Evolutionary conservation across 2,797 vertebrate species (phyloP).

Genomic region (Manis crassicaudata): DNA sequence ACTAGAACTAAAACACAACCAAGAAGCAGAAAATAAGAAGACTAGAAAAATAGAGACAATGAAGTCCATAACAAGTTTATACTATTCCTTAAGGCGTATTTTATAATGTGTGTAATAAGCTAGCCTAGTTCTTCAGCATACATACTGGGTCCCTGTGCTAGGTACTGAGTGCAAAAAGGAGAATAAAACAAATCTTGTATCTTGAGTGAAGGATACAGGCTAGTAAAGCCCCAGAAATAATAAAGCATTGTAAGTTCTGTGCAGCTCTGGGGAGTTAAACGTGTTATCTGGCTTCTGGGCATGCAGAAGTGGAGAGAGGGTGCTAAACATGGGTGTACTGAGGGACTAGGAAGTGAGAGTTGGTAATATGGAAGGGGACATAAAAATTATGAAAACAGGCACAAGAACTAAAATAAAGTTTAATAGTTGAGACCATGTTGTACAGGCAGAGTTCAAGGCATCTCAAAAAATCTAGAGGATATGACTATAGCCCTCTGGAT

Average conservation of each 20-base stretch:
- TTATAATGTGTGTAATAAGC: not conserved
- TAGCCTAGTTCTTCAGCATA: not conserved
- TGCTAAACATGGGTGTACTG: not conserved
- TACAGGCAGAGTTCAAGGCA: not conserved
- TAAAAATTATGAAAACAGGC: not conserved
- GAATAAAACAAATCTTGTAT: not conserved
- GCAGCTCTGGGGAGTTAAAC: not conserved
- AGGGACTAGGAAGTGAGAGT: not conserved
- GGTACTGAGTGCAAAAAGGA: not conserved
- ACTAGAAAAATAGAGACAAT: not conserved
- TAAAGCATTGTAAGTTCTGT: not conserved
- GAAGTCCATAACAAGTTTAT: not conserved
- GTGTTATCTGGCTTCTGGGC: not conserved
- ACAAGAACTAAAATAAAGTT: not conserved
- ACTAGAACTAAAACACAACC: not conserved
- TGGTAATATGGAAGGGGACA: not conserved
- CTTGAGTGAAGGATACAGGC: not conserved
- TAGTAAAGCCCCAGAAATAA: not conserved
- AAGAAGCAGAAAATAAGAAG: not conserved
- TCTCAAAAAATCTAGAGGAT: not conserved
- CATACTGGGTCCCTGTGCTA: not conserved
- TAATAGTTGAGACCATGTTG: not conserved
- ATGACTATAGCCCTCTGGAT: not conserved
- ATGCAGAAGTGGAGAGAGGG: not conserved
- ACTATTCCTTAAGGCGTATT: not conserved